Evolutionary conservation across 2,113 vertebrate species (phyloP), one percentile per base, ranked within the genome.

Genomic region (Corydoras maculifer): DNA sequence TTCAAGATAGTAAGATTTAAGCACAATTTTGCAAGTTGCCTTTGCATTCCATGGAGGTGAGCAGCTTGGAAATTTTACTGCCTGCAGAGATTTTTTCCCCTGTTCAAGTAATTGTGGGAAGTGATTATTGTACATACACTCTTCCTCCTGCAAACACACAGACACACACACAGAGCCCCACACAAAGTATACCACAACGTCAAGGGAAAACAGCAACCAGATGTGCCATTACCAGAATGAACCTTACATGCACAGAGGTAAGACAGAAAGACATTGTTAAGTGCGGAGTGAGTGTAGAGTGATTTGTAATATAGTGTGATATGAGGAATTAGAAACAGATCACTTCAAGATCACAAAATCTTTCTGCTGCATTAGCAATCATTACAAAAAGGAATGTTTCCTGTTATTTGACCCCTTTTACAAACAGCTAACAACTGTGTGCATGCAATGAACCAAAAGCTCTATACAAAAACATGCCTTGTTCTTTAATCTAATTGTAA

Each of bases 71-170:
- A 78, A 75, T 68, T 72, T 72, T 69, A 78, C 77, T 62, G 32
- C 69, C 69, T 75, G 54, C 68, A 75, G 70, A 43, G 55, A 65
- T 35, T 35, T 67, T 69, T 72, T 72, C 74, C 58, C 51, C 55
- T 69, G 65, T 72, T 75, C 65, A 75, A 69, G 69, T 69, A 75
- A 78, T 75, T 75, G 62, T 75, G 69, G 73, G 73, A 78, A 69
- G 77, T 78, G 69, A 78, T 78, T 78, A 78, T 75, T 78, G 73
- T 75, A 75, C 70, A 68, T 71, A 78, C 72, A 74, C 64, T 15
- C 73, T 57, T n/a, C n/a, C n/a, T 53, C 59, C n/a, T 35, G 54
- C 62, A 13, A 32, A 70, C 14, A 61, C 69, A 73, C 62, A 65
- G 32, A 66, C 67, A 70, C 69, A 75, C 9, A 13, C 49, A 11